Conservation (phyloP, 1,140 invertebrate species). For the Triops longicaudatus region DNA sequence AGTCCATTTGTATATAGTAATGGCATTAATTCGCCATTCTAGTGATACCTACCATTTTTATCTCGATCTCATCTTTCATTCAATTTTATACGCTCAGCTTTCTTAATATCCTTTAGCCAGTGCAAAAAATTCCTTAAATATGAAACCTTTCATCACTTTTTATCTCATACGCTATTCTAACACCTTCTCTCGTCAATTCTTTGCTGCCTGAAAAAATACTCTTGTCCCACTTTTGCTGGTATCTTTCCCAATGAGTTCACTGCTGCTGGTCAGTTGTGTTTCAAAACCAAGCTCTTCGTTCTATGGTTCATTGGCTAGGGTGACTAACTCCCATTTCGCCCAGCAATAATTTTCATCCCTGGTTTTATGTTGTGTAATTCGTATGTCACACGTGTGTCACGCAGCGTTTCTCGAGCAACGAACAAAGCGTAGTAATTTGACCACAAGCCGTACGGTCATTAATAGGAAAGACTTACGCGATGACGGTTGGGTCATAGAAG, state of each 20-base stretch:
- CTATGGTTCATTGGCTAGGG: neutral
- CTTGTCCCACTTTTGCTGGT: neutral
- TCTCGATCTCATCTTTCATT: neutral
- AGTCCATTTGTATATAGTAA: too few relatives aligned
- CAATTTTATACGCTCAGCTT: too few relatives aligned
- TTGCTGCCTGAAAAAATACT: neutral
- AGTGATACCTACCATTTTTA: too few relatives aligned
- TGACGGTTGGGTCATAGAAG: neutral
- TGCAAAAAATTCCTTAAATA: too few relatives aligned
- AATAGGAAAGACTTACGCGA: slow-evolving; percentile 4
- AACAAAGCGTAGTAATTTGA: slow-evolving; percentile 25
- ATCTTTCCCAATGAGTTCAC: neutral
- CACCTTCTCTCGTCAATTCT: too few relatives aligned
- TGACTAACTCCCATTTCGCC: neutral
- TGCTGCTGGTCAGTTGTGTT: neutral
- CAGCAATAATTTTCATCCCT: neutral
- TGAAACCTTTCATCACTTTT: too few relatives aligned
- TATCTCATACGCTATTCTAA: too few relatives aligned
- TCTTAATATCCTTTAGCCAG: neutral
- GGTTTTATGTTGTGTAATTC: neutral
- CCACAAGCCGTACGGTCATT: neutral
- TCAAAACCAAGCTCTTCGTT: neutral
- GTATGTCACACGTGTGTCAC: slow-evolving; percentile 12
- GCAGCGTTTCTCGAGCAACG: slow-evolving; percentile 30
- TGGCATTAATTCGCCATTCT: too few relatives aligned